Evolutionary conservation across 2,888 invertebrate species (phyloP), one percentile per base, ranked within the genome.

Genomic region (Hypolimnas misippus): DNA sequence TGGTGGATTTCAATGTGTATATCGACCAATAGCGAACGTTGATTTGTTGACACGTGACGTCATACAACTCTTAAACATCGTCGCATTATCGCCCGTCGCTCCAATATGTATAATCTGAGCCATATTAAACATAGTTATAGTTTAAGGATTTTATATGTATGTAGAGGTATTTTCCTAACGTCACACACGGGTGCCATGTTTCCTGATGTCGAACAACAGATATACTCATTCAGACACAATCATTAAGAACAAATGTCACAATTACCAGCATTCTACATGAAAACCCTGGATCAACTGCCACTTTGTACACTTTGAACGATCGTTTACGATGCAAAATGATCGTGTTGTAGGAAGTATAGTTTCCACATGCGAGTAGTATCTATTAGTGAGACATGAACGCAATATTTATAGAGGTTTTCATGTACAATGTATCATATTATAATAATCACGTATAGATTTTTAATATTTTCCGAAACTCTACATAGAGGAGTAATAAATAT

Each of bases 391-490:
- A 40, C 21, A 14, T 40, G 17, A 46, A 25, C 29, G 49, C 49
- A 49, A 49, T 49, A 49, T 49, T 14, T 49, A 25, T 14, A 17
- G n/a, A 53, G 62, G 67, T 79, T 81, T 81, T 79, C 83, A 80
- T 78, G 75, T 84, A 79, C 82, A 83, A 84, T 84, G 83, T 77
- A 74, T 68, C 77, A 74, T 74, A 25, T 16, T 29, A 74, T 75
- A 73, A 70, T 70, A 73, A 77, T 78, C 77, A 79, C 74, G 76
- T 82, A 86, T 85, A 89, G 82, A 87, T 79, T 77, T 84, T 76
- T 88, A 81, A 85, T 86, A 90, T 89, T 90, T 89, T 89, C 87
- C 86, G 86, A 89, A 82, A 82, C 85, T 88, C 86, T 90, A 89
- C 86, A 89, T 89, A 89, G 86, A 87, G 84, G 85, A 86, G 85